Evolutionary conservation across 2,113 vertebrate species (phyloP), one percentile per base, ranked within the genome.

Genomic region (Heterochromis multidens): DNA sequence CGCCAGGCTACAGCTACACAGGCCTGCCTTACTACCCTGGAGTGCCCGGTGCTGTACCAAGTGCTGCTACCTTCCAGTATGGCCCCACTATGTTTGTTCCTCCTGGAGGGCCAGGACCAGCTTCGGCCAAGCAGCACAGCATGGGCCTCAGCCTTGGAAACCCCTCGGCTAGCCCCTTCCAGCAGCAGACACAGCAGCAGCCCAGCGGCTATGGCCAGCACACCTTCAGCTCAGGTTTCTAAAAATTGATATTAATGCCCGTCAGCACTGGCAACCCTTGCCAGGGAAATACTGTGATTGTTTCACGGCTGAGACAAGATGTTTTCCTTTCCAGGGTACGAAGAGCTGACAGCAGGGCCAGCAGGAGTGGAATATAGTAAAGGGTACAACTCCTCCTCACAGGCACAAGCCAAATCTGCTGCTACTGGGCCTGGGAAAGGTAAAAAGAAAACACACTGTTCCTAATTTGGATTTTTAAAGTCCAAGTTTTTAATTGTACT

Each of bases 1-100:
- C 98, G 63, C 98, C 98, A 1, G 98, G 98, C 94, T 99, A 99
- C 97, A 99, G 98, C 95, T 99, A 99, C 93, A 98, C 98, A 85
- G 99, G 98, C 92, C 97, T 99, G 96, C 98, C 98, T 60, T 99
- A 99, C 95, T 99, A 99, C 93, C 96, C 98, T 57, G 98, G 98
- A 90, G 96, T 99, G 89, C 98, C 98, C 31, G 97, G 98, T 59
- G 91, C 92, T 0, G 97, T 99, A 77, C 98, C 98, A 90, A 97
- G 97, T 93, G 98, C 95, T 21, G 94, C 94, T 6, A 93, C 98
- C 94, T 99, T 99, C 95, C 98, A 99, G 95, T 99, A 99, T 0
- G 98, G 97, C 94, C 98, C 97, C 84, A 98, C 98, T 79, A 97
- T 99, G 96, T 99, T 99, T 90, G 97, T 99, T 86, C 97, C 98